Base-by-base conservation (phyloP, 1,140 invertebrate species). In the Brachionus angularis region DNA sequence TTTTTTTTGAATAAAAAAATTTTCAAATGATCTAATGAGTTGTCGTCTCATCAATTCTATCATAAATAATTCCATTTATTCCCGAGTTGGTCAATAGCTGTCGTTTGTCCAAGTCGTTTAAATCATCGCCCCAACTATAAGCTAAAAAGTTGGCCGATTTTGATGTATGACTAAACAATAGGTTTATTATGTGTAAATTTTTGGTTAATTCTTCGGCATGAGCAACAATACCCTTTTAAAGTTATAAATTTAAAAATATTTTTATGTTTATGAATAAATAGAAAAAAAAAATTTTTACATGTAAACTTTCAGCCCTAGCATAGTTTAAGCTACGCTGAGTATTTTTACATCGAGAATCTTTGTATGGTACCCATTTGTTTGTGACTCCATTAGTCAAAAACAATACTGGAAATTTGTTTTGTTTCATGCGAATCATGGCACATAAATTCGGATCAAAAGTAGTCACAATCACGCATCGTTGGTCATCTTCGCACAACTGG, bases 401-500 rank as follows among this genome's bases (percentile, higher is more conserved):
- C 18, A 71, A 42, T 16, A 71, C 70, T 14, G 70, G 52, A 61
- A 55, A 71, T 34, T 44, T 44, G 25, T 53, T 71, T 34, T 71
- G 70, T 33, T 71, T 71, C 49, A 53, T 44, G 42, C 52, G 31
- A 10, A 71, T 50, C 46, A 71, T 71, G 31, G 49, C 42, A n/a
- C 46, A 49, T 16, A 53, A 89, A 76, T 96, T 93, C 0, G 93
- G 91, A 83, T 96, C 91, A 80, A 97, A 97, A 75, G 90, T 91
- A 0, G 91, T 94, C 74, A 97, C 90, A 12, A 96, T 86, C 50
- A 96, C 89, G 64, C 88, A 87, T 36, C 93, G 84, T 25, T 86
- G 81, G 0, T 86, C 87, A 27, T 87, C 90, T 79, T 91, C 83
- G 62, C 88, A 85, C 50, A 94, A 81, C 10, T 92, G 79, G 27